Evolutionary conservation across 2,113 vertebrate species (phyloP), one percentile per base, ranked within the genome.

Genomic region (Elanoides forficatus): DNA sequence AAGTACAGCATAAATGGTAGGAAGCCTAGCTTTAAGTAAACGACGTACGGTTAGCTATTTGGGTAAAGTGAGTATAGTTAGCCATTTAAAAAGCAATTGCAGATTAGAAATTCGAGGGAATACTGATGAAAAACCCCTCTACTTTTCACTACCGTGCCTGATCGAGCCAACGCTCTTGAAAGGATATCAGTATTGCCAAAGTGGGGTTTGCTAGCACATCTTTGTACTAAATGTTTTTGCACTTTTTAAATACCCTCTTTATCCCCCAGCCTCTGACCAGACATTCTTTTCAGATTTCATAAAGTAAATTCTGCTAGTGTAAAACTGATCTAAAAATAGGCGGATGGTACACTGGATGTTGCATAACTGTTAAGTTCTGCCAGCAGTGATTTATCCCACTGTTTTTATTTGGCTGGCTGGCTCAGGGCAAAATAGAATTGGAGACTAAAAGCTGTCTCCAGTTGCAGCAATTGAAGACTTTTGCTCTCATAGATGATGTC

Each of bases 321-420:
- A 96, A 94, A 96, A 81, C 38, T 13, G 34, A 80, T 79, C 94
- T 97, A 97, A 96, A 97, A 96, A 96, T 97, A 96, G 90, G 75
- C 3, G 10, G 30, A 38, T 67, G 72, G 91, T 93, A 67, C 63
- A 72, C 81, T 93, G 82, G 81, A 93, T 21, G 48, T 97, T 95
- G 92, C 96, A 81, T 95, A 97, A 95, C 83, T 19, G 79, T 65
- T 92, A 81, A 87, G 55, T 84, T 91, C 88, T 97, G 97, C 96
- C 96, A 97, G 92, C 92, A 93, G 86, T 96, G 93, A 97, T 96
- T 97, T 96, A 96, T 95, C 85, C 62, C 9, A 18, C 86, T 93
- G 93, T 90, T 97, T 96, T 80, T 88, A 81, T 96, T 95, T 96
- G 89, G 78, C 95, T 93, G 90, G 42, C 84, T 95, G 86, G 90